These are phyloP conservation scores for Stictonetta naevosa DNA, from an alignment of 2,113 vertebrate genomes.

Conservation along the genomic window DNA sequence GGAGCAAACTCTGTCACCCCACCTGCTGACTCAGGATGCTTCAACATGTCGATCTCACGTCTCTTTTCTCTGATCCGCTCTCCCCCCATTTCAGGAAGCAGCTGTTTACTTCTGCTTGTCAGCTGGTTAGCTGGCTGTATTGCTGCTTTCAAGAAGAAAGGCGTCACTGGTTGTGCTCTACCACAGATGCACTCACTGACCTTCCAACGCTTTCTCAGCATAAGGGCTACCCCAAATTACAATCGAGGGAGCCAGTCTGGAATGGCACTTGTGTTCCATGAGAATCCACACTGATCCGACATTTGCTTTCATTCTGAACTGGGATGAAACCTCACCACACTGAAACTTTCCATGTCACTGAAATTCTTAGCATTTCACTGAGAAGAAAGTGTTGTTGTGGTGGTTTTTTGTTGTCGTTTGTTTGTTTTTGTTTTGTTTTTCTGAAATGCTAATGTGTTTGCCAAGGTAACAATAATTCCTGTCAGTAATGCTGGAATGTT, in stretches of 20 bases:
- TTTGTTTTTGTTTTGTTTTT: background rate
- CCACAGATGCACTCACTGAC: background rate
- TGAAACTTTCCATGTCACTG: background rate
- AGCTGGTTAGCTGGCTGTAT: background rate
- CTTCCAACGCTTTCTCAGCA: constrained; percentile 9
- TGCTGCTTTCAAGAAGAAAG: background rate
- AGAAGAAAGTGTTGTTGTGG: background rate
- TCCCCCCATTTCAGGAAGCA: constrained; percentile 29
- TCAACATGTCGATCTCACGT: background rate
- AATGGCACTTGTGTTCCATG: background rate
- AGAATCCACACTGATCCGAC: background rate
- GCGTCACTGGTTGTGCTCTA: background rate
- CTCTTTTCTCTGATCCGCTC: background rate
- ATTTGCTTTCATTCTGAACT: background rate
- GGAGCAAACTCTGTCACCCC: constrained; percentile 10
- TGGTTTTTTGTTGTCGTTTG: too few species aligned
- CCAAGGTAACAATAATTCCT: background rate
- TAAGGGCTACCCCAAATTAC: background rate
- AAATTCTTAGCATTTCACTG: background rate
- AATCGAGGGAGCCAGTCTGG: background rate
- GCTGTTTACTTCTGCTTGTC: background rate
- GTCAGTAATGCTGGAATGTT: background rate
- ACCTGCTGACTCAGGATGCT: constrained; percentile 26
- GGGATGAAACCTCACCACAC: background rate
- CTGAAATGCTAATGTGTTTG: background rate